These are phyloP conservation scores for Brachypodius melanocephalos DNA, from an alignment of 2,113 vertebrate genomes.

Conservation along the genomic window DNA sequence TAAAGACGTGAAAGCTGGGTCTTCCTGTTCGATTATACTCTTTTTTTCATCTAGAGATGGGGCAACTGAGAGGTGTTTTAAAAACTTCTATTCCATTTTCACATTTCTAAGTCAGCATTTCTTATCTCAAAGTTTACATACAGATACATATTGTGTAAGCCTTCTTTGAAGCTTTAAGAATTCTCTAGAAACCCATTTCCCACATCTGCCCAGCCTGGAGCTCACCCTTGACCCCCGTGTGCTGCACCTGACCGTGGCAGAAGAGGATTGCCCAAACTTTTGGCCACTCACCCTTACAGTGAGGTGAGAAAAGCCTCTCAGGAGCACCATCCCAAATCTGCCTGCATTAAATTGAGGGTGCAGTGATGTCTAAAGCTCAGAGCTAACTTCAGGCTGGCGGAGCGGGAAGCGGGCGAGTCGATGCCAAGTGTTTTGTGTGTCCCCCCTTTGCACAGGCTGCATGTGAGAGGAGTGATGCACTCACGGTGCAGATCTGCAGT, in stretches of 20 bases:
- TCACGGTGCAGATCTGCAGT: not conserved
- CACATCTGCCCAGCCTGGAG: not conserved
- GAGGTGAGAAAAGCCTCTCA: not conserved
- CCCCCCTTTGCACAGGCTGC: rapidly evolving
- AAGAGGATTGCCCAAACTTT: not conserved
- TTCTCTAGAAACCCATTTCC: too few species aligned
- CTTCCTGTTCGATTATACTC: too few species aligned
- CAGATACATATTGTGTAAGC: too few species aligned
- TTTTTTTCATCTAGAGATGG: too few species aligned
- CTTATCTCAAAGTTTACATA: too few species aligned
- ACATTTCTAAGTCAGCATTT: too few species aligned
- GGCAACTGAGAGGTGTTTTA: too few species aligned
- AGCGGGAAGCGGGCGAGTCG: not conserved
- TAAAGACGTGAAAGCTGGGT: not conserved
- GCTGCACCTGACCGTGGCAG: not conserved
- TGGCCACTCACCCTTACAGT: not conserved
- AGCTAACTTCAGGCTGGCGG: not conserved
- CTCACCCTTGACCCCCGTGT: not conserved
- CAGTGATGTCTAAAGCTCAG: not conserved
- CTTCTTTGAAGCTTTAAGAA: too few species aligned
- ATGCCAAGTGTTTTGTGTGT: not conserved
- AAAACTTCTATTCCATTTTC: too few species aligned
- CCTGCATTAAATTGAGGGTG: not conserved
- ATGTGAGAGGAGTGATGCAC: not conserved
- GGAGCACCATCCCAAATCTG: not conserved